phyloP scores from a whole-genome alignment of 2,113 vertebrate genomes.

The Sinocyclocheilus anshuiensis region DNA sequence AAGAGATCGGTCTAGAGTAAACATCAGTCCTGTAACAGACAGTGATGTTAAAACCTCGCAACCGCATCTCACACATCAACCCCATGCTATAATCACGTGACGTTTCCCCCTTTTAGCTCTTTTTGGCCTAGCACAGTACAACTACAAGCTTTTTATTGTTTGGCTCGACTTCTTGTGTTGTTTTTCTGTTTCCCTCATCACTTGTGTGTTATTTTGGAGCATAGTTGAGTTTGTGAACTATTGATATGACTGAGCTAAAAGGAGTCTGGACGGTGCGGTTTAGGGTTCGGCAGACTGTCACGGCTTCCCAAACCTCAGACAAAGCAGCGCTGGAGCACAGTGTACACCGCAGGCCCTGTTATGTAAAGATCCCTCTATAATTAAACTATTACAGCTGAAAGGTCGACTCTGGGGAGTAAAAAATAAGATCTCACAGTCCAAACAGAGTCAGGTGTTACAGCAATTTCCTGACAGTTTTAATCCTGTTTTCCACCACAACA shows the following conservation, averaged over 20 bases:
- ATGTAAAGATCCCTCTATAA: constrained; percentile 51
- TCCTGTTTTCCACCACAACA: background rate
- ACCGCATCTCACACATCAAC: too few relatives aligned
- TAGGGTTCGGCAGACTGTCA: constrained; percentile 53
- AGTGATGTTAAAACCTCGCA: too few relatives aligned
- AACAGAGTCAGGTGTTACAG: constrained; percentile 10
- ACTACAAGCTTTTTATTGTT: background rate
- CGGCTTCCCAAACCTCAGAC: constrained; percentile 55
- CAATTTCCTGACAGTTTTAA: background rate
- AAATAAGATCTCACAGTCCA: background rate
- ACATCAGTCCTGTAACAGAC: too few relatives aligned
- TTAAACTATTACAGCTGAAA: constrained; percentile 51
- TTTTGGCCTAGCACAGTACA: background rate
- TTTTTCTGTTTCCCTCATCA: background rate
- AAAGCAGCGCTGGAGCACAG: background rate
- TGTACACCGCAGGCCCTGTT: background rate
- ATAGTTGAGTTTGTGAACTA: constrained; percentile 17
- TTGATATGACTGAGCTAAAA: constrained; percentile 44
- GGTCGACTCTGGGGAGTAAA: background rate
- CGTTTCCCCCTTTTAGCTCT: background rate
- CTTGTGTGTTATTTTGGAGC: constrained; percentile 22
- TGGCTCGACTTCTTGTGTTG: background rate
- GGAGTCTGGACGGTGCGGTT: constrained; percentile 22
- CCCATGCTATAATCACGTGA: background rate
- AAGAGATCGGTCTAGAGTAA: too few relatives aligned